Base-by-base conservation (phyloP, 2,888 invertebrate species). In the Pyrocoelia pectoralis region DNA sequence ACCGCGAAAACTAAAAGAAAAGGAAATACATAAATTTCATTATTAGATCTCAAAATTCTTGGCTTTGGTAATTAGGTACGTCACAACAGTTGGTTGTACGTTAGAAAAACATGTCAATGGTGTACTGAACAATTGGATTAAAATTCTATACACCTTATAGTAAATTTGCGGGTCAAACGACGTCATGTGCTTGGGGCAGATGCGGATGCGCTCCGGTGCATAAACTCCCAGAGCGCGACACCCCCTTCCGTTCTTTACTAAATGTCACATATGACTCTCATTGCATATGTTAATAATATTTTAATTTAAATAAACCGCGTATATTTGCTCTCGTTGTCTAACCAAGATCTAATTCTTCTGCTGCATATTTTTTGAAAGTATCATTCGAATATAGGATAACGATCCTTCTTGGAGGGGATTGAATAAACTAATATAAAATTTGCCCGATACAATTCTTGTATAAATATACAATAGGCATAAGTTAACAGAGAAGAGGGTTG, bases 161-260 rank as follows among this genome's bases (percentile, higher is more conserved):
- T 24, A 56, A 19, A 63, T 57, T 67, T 61, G 60, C 50, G 67
- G 69, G 67, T 69, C 61, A 71, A 68, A 68, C 50, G 65, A 60
- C 72, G 69, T 70, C 72, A 72, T 71, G 65, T 72, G 72, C 66
- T 50, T 50, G 61, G 66, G 61, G 68, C 72, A 72, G 71, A 71
- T 70, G 70, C 52, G 64, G 72, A 71, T 61, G 62, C 71, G 72
- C 70, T 69, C 68, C 55, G 69, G 52, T 71, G 71, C 58, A 66
- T 68, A 61, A 67, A 51, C 57, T 69, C 68, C 65, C 65, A 61
- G 61, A 70, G 69, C 70, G 71, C 67, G 66, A 71, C 71, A 70
- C 69, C 72, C 71, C 68, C 68, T 66, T 68, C 66, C 66, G 66
- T 66, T 65, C 54, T 56, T 61, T 60, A 57, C 48, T 8, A 59